Evolutionary conservation across 2,888 invertebrate species (phyloP).

Genomic region (Perdita meconis): DNA sequence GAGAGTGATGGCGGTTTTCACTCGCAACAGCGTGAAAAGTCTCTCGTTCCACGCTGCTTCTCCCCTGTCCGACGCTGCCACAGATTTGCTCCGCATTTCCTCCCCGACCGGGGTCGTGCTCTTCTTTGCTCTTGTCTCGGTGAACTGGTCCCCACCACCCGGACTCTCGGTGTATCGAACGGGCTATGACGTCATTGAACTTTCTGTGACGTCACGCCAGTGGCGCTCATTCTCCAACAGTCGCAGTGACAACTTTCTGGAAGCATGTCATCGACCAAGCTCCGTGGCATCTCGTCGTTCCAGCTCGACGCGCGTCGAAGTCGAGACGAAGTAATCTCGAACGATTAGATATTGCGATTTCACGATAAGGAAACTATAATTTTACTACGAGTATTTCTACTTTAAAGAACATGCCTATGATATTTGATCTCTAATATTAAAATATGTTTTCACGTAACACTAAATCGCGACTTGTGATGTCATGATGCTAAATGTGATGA

Average conservation of each 20-base stretch:
- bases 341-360: neutral
- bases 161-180: conserved; percentile 78
- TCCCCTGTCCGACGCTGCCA: conserved; percentile 31
- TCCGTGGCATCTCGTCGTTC: neutral
- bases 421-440: too few relatives aligned
- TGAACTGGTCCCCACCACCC: conserved; percentile 66
- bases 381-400: neutral
- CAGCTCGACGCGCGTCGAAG: neutral
- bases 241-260: neutral
- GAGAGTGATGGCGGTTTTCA: conserved; percentile 37
- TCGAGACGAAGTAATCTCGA: neutral
- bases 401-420: too few relatives aligned
- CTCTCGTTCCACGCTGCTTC: conserved; percentile 50
- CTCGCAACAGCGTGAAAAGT: conserved; percentile 58
- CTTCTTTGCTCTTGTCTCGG: conserved; percentile 65
- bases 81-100: conserved; percentile 45
- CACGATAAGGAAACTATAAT: neutral
- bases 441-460: too few relatives aligned
- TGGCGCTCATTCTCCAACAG: conserved; percentile 63
- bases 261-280: conserved; percentile 49
- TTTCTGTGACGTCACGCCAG: conserved; percentile 79
- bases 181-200: conserved; percentile 80
- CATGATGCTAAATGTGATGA: too few relatives aligned
- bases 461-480: too few relatives aligned
- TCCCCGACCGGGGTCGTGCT: conserved; percentile 49